phyloP scores from a whole-genome alignment of 2,113 vertebrate genomes.

The Setophaga kirtlandii region DNA sequence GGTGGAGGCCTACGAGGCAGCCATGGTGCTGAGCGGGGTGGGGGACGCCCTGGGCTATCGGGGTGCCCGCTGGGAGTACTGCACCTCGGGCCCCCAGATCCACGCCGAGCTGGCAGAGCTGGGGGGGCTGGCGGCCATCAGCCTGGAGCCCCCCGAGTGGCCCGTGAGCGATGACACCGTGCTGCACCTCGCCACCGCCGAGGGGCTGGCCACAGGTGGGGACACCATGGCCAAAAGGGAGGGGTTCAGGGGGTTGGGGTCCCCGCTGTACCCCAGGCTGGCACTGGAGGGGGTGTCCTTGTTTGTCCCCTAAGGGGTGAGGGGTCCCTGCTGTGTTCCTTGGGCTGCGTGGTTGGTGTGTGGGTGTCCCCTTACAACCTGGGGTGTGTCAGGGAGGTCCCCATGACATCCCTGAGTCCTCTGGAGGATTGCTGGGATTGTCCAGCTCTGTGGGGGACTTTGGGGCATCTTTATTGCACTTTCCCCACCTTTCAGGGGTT shows the following conservation, averaged over 20 bases:
- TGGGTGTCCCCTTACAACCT: background rate
- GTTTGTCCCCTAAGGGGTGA: rapidly evolving
- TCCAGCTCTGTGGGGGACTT: background rate
- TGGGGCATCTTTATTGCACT: background rate
- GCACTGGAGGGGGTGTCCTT: background rate
- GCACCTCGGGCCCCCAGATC: constrained; percentile 78
- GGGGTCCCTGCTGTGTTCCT: background rate
- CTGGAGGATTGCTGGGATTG: background rate
- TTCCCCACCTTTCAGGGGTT: background rate
- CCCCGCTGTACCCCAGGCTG: background rate
- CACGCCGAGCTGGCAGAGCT: constrained; percentile 79
- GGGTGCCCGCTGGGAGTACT: constrained; percentile 82
- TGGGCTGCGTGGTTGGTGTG: background rate
- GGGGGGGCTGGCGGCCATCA: constrained; percentile 76
- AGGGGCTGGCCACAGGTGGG: constrained; percentile 81
- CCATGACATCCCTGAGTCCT: background rate
- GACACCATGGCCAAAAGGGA: background rate
- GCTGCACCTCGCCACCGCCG: constrained; percentile 82
- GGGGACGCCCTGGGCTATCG: constrained; percentile 84
- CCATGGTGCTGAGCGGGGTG: constrained; percentile 82
- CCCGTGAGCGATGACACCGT: constrained; percentile 85
- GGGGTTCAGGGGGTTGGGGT: background rate
- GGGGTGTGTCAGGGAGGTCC: no score
- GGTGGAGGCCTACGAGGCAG: constrained; percentile 70
- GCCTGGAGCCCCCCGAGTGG: constrained; percentile 79